These are phyloP conservation scores for Hephaestus fuliginosus DNA, from an alignment of 2,797 vertebrate species.

Conservation along the genomic window DNA sequence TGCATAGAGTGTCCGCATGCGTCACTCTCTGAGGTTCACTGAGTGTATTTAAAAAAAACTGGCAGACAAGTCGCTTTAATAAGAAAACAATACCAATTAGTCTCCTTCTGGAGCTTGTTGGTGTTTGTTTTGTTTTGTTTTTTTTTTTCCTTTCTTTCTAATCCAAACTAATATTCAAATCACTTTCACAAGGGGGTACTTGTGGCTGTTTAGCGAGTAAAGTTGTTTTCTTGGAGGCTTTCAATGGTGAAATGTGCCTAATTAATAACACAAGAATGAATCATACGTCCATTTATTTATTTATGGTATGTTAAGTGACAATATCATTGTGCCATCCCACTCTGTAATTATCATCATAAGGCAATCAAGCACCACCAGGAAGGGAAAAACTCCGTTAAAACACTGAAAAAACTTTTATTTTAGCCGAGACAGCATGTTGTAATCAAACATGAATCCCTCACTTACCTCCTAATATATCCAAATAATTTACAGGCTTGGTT, in stretches of 20 bases:
- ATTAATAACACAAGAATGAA: background rate
- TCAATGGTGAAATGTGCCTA: background rate
- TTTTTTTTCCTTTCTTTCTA: background rate
- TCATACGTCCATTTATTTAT: background rate
- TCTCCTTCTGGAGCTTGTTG: background rate
- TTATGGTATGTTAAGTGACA: background rate
- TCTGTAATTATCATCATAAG: background rate
- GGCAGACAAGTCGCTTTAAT: background rate
- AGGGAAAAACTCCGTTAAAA: background rate
- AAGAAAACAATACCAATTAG: conserved; percentile 4
- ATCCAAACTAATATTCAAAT: conserved; percentile 26
- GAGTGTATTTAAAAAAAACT: conserved; percentile 16
- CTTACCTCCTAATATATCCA: background rate
- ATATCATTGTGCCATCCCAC: background rate
- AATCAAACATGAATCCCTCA: background rate
- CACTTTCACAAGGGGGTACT: conserved; percentile 38
- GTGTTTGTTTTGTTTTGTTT: background rate
- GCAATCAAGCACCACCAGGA: background rate
- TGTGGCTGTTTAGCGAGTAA: conserved; percentile 1
- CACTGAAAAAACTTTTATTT: background rate
- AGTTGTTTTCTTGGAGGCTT: background rate
- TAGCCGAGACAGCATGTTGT: background rate
- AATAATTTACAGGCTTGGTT: background rate
- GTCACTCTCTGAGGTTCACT: conserved; percentile 45
- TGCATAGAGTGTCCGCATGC: conserved; percentile 29